Percentiles rank a stretch among this genome's conserved stretches.
These are phyloP conservation scores for Halichoeres trimaculatus DNA, from an alignment of 2,113 vertebrate species.

Conservation along the genomic window DNA sequence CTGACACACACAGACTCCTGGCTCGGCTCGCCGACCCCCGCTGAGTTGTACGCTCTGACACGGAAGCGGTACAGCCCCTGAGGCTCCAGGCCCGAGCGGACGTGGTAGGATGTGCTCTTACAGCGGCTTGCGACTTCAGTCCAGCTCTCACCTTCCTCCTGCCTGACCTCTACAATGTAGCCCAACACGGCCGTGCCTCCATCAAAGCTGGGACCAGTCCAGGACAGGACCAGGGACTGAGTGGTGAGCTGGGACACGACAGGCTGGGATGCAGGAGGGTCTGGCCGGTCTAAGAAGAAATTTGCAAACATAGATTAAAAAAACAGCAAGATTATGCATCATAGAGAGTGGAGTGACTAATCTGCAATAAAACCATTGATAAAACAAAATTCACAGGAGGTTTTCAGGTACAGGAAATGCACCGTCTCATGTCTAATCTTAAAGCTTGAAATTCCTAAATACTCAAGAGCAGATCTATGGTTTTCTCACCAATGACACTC, in stretches of 20 bases:
- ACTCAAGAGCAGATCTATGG: background rate
- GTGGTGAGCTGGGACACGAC: constrained; percentile 75
- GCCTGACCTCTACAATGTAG: constrained; percentile 80
- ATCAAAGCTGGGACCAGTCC: constrained; percentile 84
- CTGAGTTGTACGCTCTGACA: constrained; percentile 80
- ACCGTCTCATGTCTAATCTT: background rate
- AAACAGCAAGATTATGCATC: too few species aligned
- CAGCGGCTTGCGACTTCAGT: constrained; percentile 69
- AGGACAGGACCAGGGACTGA: constrained; percentile 82
- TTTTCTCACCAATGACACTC: constrained; percentile 76
- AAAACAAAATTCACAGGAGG: too few species aligned
- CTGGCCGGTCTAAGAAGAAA: constrained; percentile 74
- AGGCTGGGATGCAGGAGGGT: constrained; percentile 81
- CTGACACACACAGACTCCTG: constrained; percentile 74
- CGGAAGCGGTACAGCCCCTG: constrained; percentile 80
- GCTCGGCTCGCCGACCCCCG: constrained; percentile 81
- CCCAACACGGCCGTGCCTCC: constrained; percentile 82
- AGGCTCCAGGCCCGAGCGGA: constrained; percentile 76
- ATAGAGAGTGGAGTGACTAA: too few species aligned
- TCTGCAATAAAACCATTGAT: too few species aligned
- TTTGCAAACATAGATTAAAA: background rate
- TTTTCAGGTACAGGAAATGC: background rate
- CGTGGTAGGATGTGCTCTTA: constrained; percentile 78
- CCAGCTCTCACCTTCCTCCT: constrained; percentile 71
- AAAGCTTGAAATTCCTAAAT: background rate